Evolutionary conservation across 1,140 invertebrate genomes (phyloP).

Genomic region (Penaeus vannamei): DNA sequence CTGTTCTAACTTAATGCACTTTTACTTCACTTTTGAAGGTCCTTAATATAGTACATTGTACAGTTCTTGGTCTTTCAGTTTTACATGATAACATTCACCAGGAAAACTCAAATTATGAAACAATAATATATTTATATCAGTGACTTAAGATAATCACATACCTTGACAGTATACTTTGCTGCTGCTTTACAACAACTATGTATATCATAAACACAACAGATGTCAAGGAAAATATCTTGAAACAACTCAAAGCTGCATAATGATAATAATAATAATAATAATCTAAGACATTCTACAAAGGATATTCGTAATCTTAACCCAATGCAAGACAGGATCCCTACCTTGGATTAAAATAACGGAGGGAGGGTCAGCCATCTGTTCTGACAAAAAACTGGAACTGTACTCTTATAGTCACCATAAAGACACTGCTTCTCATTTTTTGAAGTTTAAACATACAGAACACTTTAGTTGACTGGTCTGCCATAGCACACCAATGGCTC

Average conservation of each 20-base stretch:
- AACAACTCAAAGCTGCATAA: constrained; percentile 39
- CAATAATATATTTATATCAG: constrained; percentile 22
- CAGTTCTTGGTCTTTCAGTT: constrained; percentile 51
- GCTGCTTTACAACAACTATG: constrained; percentile 19
- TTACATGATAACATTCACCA: constrained; percentile 51
- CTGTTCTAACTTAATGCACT: constrained; percentile 50
- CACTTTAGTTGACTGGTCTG: too few species aligned
- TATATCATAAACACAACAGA: background rate
- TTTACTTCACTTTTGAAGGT: constrained; percentile 60
- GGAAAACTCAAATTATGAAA: constrained; percentile 31
- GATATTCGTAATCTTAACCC: background rate
- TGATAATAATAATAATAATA: constrained; percentile 37
- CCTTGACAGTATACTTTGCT: constrained; percentile 45
- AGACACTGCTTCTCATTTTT: too few species aligned
- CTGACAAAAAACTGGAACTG: too few species aligned
- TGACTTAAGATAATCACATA: constrained; percentile 59
- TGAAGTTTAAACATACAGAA: too few species aligned
- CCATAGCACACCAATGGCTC: too few species aligned
- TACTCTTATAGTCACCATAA: too few species aligned
- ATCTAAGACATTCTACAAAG: background rate
- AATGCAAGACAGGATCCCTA: background rate
- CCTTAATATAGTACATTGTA: constrained; percentile 57
- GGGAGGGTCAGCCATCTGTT: too few species aligned
- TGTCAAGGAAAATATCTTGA: constrained; percentile 4
- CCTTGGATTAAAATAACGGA: too few species aligned